A percentile compares a stretch with the other conserved stretches of the same genome.
These are phyloP conservation scores for Percopsis omiscomaycus DNA, from an alignment of 2,797 vertebrate genomes.

Conservation along the genomic window DNA sequence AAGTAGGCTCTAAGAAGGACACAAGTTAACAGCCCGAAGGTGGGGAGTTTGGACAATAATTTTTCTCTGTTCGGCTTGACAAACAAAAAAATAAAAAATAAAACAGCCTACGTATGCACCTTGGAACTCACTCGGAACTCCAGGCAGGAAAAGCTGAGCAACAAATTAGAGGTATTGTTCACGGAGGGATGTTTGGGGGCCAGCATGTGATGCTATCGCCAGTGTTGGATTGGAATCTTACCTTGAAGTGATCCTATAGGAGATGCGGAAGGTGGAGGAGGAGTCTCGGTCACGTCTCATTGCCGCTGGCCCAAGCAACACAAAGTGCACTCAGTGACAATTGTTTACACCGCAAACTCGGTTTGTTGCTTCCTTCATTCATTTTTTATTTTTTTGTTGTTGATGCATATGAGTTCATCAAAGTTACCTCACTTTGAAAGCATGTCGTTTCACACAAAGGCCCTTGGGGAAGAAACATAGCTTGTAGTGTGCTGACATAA, in stretches of 20 bases:
- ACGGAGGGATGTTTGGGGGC: conserved; percentile 60
- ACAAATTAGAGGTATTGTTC: conserved; percentile 73
- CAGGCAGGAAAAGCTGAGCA: conserved; percentile 31
- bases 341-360: conserved; percentile 39
- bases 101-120: conserved; percentile 47
- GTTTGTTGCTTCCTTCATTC: conserved; percentile 6
- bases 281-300: conserved; percentile 67
- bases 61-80: conserved; percentile 43
- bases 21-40: conserved; percentile 31
- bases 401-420: background rate
- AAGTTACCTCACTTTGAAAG: conserved; percentile 34
- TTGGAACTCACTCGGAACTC: conserved; percentile 53
- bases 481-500: conserved; percentile 37
- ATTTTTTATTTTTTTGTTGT: conserved; percentile 2
- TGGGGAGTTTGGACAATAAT: conserved; percentile 50
- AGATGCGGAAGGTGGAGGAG: conserved; percentile 30
- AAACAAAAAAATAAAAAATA: conserved; percentile 17
- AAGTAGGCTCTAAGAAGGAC: conserved; percentile 9
- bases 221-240: conserved; percentile 57
- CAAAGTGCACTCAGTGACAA: conserved; percentile 2
- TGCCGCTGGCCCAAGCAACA: conserved; percentile 53
- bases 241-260: conserved; percentile 45
- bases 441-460: conserved; percentile 28
- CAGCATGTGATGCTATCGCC: conserved; percentile 67
- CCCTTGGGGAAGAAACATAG: background rate